Conservation (phyloP, 2,888 invertebrate genomes). For the Rutpela maculata region DNA sequence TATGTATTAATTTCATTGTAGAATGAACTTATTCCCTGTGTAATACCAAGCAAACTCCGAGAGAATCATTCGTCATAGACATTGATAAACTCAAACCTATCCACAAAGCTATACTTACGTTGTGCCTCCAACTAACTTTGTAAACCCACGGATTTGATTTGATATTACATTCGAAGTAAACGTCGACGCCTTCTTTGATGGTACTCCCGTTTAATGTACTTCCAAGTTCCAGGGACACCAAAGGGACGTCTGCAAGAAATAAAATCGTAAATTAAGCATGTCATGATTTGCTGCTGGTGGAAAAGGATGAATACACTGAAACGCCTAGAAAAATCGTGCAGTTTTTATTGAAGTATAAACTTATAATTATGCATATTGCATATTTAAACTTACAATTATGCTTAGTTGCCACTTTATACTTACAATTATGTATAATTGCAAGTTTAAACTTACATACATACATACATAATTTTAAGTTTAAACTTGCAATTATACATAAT, state of each 20-base stretch:
- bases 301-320: too few relatives aligned
- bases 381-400: too few relatives aligned
- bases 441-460: too few relatives aligned
- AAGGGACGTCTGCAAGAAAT: constrained; percentile 84
- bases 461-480: too few relatives aligned
- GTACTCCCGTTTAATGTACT: constrained; percentile 86
- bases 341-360: too few relatives aligned
- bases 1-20: background rate
- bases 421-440: too few relatives aligned
- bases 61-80: background rate
- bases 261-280: constrained; percentile 24
- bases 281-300: too few relatives aligned
- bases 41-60: background rate
- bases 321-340: too few relatives aligned
- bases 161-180: constrained; percentile 93
- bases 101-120: constrained; percentile 77
- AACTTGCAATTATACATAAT: too few relatives aligned
- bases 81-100: background rate
- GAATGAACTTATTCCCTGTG: constrained; percentile 2
- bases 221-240: constrained; percentile 88
- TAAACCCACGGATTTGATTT: constrained; percentile 91
- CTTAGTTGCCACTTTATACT: too few relatives aligned
- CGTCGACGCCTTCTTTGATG: constrained; percentile 91
- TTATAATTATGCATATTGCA: too few relatives aligned
- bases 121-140: constrained; percentile 86